Percentiles rank a stretch among this genome's conserved stretches.
These are phyloP conservation scores for Drosophila trapezifrons DNA, from an alignment of 1,140 invertebrate species.

Conservation along the genomic window DNA sequence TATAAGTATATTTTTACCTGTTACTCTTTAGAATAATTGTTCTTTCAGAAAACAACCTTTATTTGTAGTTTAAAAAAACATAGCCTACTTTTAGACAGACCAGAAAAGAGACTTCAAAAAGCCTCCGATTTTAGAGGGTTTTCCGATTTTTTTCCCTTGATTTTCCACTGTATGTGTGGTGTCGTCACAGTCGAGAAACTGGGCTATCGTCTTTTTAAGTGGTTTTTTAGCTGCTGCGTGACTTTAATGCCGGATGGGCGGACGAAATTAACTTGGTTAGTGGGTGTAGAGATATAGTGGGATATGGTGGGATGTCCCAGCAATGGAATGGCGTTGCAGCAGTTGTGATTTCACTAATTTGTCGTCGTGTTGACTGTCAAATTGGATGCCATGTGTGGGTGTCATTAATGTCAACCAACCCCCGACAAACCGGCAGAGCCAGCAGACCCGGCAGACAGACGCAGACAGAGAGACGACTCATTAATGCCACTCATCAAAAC, in stretches of 20 bases:
- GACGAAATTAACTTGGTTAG: conserved; percentile 25
- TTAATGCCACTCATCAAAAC: conserved; percentile 83
- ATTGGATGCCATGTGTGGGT: conserved; percentile 80
- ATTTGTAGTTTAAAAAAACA: no score
- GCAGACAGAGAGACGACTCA: conserved; percentile 76
- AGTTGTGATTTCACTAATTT: conserved; percentile 78
- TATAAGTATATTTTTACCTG: no score
- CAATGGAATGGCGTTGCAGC: conserved; percentile 18
- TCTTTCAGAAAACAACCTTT: no score
- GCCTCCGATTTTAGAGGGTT: no score
- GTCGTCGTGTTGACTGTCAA: conserved; percentile 76
- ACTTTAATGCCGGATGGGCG: conserved; percentile 24
- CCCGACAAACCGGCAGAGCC: conserved; percentile 8
- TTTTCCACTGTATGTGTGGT: neutral
- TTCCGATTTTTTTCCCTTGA: no score
- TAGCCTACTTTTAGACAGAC: no score
- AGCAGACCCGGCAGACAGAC: conserved; percentile 36
- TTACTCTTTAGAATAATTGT: no score
- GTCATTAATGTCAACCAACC: conserved; percentile 78
- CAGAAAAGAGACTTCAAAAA: no score
- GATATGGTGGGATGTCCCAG: neutral
- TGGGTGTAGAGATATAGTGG: neutral
- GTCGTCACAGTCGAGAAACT: neutral
- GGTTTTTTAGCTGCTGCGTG: conserved; percentile 31
- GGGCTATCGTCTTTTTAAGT: conserved; percentile 7